Evolutionary conservation across 2,113 vertebrate genomes (phyloP), one percentile per base, ranked within the genome.

Genomic region (Chauna torquata): DNA sequence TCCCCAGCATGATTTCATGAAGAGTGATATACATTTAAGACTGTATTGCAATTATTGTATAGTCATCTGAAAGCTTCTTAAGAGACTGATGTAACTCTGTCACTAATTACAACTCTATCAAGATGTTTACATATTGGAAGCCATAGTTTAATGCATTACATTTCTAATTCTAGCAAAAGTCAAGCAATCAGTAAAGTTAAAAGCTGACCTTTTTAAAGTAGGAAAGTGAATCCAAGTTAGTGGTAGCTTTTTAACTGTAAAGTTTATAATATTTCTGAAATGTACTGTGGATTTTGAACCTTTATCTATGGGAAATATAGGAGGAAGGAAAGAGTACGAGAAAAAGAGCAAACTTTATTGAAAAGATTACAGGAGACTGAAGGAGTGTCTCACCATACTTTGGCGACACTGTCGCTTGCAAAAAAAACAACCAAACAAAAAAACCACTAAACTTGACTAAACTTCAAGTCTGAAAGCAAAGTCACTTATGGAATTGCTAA

Each of bases 11-110:
- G 74, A 77, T 64, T 95, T 90, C 77, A 45, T 86, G 76, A 94
- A 94, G 94, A 94, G 79, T n/a, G 16, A 68, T 79, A 83, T 72
- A 70, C 20, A 42, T 71, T 40, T 81, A 82, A 93, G 62, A 83
- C 28, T 64, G 50, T 44, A 88, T 80, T 45, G 77, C 88, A 88
- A 91, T 89, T 83, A 88, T 74, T 83, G 81, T 14, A 15, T 23
- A 84, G 74, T 81, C 22, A 71, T 65, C 72, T 42, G 22, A 90
- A 81, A 90, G 42, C 86, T 90, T 80, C 66, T 78, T 59, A 44
- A 71, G 64, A 84, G 68, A 77, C 50, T 80, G 50, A 57, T 47
- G 50, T 76, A 68, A 55, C 40, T 74, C 45, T 74, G 59, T 50
- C 85, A 81, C 69, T 92, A 84, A 75, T 65, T 80, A 81, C 79